A percentile compares a stretch with the other conserved stretches of the same genome.
These are phyloP conservation scores for Petrophora chlorosata DNA, from an alignment of 2,888 invertebrate species.

Conservation along the genomic window DNA sequence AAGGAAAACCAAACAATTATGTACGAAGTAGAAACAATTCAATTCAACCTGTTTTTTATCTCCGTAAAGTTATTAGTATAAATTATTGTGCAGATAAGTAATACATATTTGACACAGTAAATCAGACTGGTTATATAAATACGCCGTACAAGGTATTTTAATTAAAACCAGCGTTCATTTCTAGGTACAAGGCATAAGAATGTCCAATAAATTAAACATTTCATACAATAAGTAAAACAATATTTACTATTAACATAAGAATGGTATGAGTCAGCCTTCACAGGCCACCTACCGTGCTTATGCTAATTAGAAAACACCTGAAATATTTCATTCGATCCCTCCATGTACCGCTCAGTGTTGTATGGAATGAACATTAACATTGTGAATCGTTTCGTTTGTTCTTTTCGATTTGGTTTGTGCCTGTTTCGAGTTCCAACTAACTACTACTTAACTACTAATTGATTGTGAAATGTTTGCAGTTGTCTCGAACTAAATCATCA, in stretches of 20 bases:
- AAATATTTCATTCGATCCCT: conserved; percentile 33
- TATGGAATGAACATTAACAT: conserved; percentile 29
- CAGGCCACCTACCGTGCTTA: conserved; percentile 37
- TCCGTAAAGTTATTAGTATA: too few species aligned
- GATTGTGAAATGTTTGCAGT: conserved; percentile 41
- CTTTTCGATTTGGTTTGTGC: conserved; percentile 36
- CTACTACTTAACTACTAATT: conserved; percentile 47
- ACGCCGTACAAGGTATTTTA: not conserved
- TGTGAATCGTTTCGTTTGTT: conserved; percentile 30
- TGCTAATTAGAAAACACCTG: conserved; percentile 41
- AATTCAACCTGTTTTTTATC: too few species aligned
- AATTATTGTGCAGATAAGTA: not conserved
- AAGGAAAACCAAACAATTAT: too few species aligned
- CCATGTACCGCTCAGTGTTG: conserved; percentile 24
- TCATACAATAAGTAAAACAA: conserved; percentile 42
- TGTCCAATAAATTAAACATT: conserved; percentile 45
- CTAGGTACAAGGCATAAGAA: conserved; percentile 42
- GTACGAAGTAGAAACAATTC: too few species aligned
- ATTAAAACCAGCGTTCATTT: not conserved
- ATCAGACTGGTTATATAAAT: not conserved
- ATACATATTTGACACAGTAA: not conserved
- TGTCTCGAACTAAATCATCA: conserved; percentile 21
- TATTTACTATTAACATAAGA: conserved; percentile 56
- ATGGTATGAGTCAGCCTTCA: conserved; percentile 52
- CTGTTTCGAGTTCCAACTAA: conserved; percentile 45